Base-by-base conservation (phyloP, 2,888 invertebrate genomes). In the Cabera pusaria region DNA sequence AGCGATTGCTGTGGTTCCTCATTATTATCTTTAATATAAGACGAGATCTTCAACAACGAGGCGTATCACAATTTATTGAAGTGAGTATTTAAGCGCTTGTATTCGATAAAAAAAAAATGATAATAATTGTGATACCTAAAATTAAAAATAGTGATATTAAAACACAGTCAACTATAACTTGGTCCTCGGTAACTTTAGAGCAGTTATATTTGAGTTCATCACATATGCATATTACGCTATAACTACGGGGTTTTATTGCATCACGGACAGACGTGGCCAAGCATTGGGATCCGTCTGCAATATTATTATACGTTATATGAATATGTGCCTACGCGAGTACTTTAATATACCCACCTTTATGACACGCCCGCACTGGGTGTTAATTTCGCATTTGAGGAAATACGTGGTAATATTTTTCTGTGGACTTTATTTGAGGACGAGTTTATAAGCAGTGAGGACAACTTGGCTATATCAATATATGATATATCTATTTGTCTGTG, bases 211-310 rank as follows among this genome's bases (percentile, higher is more conserved):
- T 50, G 59, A 68, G 70, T 76, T 71, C 75, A 78, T 80, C 78
- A 73, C 75, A 78, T 75, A 81, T 85, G 82, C 80, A 80, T 78
- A 81, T 81, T 78, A 84, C 77, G 75, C 71, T 69, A 80, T 75
- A 80, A 81, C 72, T 67, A 64, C 69, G 59, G 61, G 61, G 64
- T 78, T 85, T 84, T 85, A 85, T 84, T 85, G 77, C 84, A 34
- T 44, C 64, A 56, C 74, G 72, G 78, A 76, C 81, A 68, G 78
- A 82, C 77, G 76, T 70, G 72, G 73, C 73, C 71, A 70, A 71
- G 77, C 71, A 77, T 76, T 73, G 70, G 66, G 64, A 56, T 40
- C 29, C 42, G 32, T 60, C 62, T 57, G 64, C 56, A 50, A 71
- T 75, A 70, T 75, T 69, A 69, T 68, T 65, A 73, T 65, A 56